A percentile compares a stretch with the other conserved stretches of the same genome.
These are phyloP conservation scores for Lepas anatifera DNA, from an alignment of 2,888 invertebrate genomes.

Conservation along the genomic window DNA sequence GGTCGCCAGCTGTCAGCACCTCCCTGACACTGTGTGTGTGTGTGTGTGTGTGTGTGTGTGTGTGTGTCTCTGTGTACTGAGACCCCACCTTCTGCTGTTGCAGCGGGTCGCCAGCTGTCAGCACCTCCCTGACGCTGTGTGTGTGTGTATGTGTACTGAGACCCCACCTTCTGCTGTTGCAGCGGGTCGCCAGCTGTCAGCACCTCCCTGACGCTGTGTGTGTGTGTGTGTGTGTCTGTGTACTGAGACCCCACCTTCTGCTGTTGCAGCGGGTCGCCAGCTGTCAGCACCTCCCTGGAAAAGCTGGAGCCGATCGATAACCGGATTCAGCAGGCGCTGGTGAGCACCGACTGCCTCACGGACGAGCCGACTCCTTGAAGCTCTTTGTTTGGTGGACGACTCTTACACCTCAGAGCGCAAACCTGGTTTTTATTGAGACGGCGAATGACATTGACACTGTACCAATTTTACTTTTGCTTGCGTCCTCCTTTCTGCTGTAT, in stretches of 20 bases:
- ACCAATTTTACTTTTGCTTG: too few relatives aligned
- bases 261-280: background rate
- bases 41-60: too few relatives aligned
- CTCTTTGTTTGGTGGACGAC: too few relatives aligned
- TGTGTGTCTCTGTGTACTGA: too few relatives aligned
- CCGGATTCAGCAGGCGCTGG: slow-evolving; percentile 26
- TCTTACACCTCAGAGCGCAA: too few relatives aligned
- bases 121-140: background rate
- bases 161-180: background rate
- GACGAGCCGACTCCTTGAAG: too few relatives aligned
- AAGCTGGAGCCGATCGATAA: slow-evolving; percentile 22
- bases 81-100: background rate
- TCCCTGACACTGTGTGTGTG: too few relatives aligned
- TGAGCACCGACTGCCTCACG: slow-evolving; percentile 14
- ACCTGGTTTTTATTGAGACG: too few relatives aligned
- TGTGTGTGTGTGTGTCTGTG: too few relatives aligned
- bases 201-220: background rate
- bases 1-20: background rate
- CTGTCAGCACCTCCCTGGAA: background rate
- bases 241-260: background rate
- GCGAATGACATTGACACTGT: too few relatives aligned
- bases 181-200: background rate
- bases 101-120: background rate
- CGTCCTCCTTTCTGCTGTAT: too few relatives aligned
- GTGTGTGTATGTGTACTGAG: too few relatives aligned